Conservation (phyloP, 2,113 vertebrate species). For the Daphoenositta chrysoptera region DNA sequence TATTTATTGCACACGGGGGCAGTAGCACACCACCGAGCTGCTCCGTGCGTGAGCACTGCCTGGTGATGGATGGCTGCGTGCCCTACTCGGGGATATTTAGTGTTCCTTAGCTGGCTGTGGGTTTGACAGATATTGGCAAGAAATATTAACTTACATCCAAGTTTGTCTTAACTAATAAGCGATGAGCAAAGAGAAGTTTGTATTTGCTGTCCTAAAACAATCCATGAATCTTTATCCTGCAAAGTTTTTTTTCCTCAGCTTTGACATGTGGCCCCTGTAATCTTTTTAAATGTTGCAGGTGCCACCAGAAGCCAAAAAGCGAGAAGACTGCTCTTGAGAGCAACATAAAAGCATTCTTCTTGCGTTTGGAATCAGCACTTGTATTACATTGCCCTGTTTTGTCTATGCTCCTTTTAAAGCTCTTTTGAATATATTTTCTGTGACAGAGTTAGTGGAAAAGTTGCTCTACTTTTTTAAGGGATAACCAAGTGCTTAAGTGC, state of each 20-base stretch:
- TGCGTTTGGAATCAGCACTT: background rate
- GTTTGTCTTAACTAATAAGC: slow-evolving; percentile 7
- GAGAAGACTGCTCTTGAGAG: background rate
- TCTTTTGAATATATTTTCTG: background rate
- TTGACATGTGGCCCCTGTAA: background rate
- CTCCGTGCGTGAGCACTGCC: rapidly evolving
- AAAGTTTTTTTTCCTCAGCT: background rate
- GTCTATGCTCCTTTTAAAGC: background rate
- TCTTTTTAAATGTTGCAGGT: background rate
- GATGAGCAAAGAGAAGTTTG: slow-evolving; percentile 17
- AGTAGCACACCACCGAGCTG: slow-evolving; percentile 43
- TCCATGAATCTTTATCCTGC: background rate
- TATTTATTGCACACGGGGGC: slow-evolving; percentile 56
- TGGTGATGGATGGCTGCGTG: background rate
- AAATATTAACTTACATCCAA: background rate
- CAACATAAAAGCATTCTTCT: background rate
- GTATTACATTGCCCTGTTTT: background rate
- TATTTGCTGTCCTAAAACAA: background rate
- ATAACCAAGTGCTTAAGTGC: background rate
- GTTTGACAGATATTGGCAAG: slow-evolving; percentile 26
- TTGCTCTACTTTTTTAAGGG: background rate
- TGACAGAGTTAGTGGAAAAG: background rate
- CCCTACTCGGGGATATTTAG: background rate
- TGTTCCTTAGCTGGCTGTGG: background rate
- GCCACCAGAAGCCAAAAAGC: background rate